These are phyloP conservation scores for Cyanistes caeruleus DNA, from an alignment of 2,113 vertebrate genomes.

Conservation along the genomic window DNA sequence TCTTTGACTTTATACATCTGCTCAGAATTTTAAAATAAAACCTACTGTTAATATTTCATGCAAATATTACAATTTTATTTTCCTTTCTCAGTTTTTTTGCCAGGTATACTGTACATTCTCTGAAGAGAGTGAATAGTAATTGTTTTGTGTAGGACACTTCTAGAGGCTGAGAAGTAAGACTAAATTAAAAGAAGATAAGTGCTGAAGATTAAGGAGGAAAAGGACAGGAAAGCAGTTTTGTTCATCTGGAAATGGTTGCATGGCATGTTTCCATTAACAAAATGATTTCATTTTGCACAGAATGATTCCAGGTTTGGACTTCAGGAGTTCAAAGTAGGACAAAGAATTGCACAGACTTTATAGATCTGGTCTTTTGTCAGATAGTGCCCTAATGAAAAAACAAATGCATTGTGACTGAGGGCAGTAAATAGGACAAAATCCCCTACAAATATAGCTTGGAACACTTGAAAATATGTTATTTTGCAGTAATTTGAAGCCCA, in stretches of 20 bases:
- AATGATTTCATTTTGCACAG: background rate
- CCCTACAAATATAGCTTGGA: background rate
- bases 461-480: background rate
- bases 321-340: background rate
- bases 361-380: background rate
- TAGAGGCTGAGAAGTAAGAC: background rate
- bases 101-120: background rate
- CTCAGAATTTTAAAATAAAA: background rate
- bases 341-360: background rate
- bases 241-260: background rate
- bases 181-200: background rate
- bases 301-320: background rate
- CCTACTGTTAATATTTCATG: background rate
- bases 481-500: background rate
- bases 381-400: background rate
- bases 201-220: background rate
- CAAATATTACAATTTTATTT: background rate
- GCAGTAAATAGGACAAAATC: background rate
- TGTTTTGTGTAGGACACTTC: background rate
- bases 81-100: background rate
- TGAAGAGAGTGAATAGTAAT: background rate
- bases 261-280: background rate
- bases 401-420: slow-evolving; percentile 3
- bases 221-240: background rate
- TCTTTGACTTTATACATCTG: background rate